Base-by-base conservation (phyloP, 2,113 vertebrate species). In the Kryptolebias marmoratus region DNA sequence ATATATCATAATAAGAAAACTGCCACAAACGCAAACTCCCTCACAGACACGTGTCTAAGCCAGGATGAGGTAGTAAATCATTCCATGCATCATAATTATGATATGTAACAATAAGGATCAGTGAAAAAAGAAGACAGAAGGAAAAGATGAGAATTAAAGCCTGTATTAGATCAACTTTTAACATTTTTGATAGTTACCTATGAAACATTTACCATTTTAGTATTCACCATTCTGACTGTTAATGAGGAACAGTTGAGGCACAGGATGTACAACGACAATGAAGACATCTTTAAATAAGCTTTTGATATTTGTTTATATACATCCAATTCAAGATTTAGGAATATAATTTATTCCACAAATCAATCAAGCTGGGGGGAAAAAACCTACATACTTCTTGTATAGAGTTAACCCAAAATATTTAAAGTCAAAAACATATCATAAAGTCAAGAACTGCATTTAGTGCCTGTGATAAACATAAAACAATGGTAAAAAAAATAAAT, bases 21-120 rank as follows among this genome's bases (percentile, higher is more conserved):
- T 31, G 30, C 27, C 11, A 62, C 52, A 68, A 55, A 60, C 49
- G 66, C 39, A 31, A 72, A 61, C 62, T 48, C 48, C 18, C 56
- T 44, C 28, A 67, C 57, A 83, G 77, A 82, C 52, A 76, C 54
- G 63, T 36, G 58, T 49, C n/a, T 47, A 30, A 68, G 60, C 65
- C 31, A 62, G 50, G 14, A 36, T 77, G 52, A 79, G 68, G 48
- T n/a, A 18, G 64, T 57, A 68, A 78, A 85, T 42, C 36, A 59
- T 54, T 79, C 30, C 64, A 71, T 83, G 67, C 72, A 77, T 87
- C 82, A 68, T 68, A 64, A 68, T 86, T 73, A 80, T 62, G 8
- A 39, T 27, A 39, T 56, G 30, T 36, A 57, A 59, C 68, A 59
- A 16, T 4, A 63, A 28, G 13, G 42, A 64, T 73, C 44, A 58